Percentiles rank a stretch among this genome's conserved stretches.
phyloP scores from a whole-genome alignment of 2,888 invertebrate species.

The Plutella xylostella region DNA sequence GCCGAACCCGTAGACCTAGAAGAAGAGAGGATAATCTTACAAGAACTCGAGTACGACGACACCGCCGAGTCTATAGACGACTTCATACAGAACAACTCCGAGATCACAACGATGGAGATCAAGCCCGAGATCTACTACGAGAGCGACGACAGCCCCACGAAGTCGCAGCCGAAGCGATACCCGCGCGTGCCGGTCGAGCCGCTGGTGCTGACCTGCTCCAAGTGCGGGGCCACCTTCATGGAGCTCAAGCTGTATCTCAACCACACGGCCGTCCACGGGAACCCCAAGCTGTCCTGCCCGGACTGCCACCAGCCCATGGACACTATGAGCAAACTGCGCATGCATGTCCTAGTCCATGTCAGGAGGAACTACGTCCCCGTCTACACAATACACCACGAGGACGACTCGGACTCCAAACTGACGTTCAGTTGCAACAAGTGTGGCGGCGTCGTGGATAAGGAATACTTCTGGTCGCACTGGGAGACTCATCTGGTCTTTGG shows the following conservation, averaged over 20 bases:
- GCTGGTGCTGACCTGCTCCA: background rate
- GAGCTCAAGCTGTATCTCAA: background rate
- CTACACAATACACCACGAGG: slow-evolving; percentile 6
- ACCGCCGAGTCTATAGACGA: background rate
- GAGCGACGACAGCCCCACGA: background rate
- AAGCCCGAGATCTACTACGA: background rate
- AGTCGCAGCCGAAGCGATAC: slow-evolving; percentile 7
- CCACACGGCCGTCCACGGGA: background rate
- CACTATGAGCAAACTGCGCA: background rate
- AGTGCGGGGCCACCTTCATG: background rate
- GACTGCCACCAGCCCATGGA: background rate
- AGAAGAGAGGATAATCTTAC: background rate
- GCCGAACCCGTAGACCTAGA: slow-evolving; percentile 8
- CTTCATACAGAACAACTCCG: background rate
- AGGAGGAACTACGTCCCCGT: slow-evolving; percentile 18
- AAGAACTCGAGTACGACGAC: background rate
- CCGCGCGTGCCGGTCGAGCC: slow-evolving; percentile 17
- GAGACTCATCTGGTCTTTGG: slow-evolving; percentile 26
- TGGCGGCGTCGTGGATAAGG: background rate
- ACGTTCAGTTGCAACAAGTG: slow-evolving; percentile 25
- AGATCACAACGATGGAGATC: background rate
- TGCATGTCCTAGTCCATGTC: slow-evolving; percentile 26
- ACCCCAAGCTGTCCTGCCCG: slow-evolving; percentile 7
- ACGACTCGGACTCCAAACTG: fast-evolving
- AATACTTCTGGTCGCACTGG: slow-evolving; percentile 30